Percentiles rank a stretch among this genome's conserved stretches.
phyloP scores from a whole-genome alignment of 2,888 invertebrate genomes.

The Taenaris catops region DNA sequence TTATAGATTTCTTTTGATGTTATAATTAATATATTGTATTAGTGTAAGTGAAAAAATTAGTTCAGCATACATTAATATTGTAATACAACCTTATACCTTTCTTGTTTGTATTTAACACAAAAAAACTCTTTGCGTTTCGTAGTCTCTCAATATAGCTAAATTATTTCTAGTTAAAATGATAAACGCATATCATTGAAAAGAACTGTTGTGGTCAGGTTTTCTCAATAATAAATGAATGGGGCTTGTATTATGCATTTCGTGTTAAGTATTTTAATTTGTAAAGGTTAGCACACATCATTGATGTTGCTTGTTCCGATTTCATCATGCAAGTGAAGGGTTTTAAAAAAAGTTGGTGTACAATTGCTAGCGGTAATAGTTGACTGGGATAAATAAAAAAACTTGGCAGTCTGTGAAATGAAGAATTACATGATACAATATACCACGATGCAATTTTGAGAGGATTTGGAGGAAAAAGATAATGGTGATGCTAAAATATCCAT shows the following conservation, averaged over 20 bases:
- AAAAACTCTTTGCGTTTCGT: slow-evolving; percentile 50
- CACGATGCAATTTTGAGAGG: too few species aligned
- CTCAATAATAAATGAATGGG: slow-evolving; percentile 44
- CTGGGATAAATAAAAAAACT: too few species aligned
- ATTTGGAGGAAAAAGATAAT: too few species aligned
- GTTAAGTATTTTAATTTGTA: slow-evolving; percentile 50
- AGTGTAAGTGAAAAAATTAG: slow-evolving; percentile 71
- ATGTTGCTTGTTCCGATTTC: slow-evolving; percentile 6
- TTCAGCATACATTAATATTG: slow-evolving; percentile 56
- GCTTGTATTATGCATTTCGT: slow-evolving; percentile 68
- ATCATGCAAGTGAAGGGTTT: too few species aligned
- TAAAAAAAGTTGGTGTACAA: too few species aligned
- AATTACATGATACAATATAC: too few species aligned
- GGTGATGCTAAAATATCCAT: too few species aligned
- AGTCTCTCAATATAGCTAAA: slow-evolving; percentile 60
- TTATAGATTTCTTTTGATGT: slow-evolving; percentile 76
- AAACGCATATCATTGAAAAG: slow-evolving; percentile 66
- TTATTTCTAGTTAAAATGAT: slow-evolving; percentile 59
- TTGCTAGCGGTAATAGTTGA: too few species aligned
- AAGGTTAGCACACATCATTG: slow-evolving; percentile 12
- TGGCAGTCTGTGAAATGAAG: too few species aligned
- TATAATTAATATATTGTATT: slow-evolving; percentile 68
- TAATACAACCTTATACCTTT: slow-evolving; percentile 45
- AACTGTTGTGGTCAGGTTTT: slow-evolving; percentile 49
- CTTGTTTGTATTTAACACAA: slow-evolving; percentile 57